Evolutionary conservation across 2,888 invertebrate genomes (phyloP), one percentile per base, ranked within the genome.

Genomic region (Eudemis profundana): DNA sequence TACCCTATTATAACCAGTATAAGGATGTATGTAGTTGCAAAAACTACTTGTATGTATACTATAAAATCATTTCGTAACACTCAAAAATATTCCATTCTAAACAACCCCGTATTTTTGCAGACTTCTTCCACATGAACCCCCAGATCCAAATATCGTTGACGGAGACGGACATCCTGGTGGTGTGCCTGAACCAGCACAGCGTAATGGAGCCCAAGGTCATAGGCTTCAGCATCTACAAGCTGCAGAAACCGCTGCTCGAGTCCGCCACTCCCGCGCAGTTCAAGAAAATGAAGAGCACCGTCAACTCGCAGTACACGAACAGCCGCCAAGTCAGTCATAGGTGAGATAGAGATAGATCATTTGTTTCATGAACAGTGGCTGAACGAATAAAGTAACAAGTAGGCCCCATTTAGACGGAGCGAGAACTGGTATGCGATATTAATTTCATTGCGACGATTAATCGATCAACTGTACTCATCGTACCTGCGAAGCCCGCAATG

Each of bases 201-300:
- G 96, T 97, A 57, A 96, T 97, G 93, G 98, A 98, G 83, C 97
- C 98, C 10, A 97, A 97, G 92, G 97, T 97, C 4, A 96, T 98
- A 70, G 98, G 98, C 29, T 98, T 98, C 82, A 97, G 97, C 60
- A 95, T 97, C 57, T 98, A 97, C 83, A 94, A 94, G 46, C 85
- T 96, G 74, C 94, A 95, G 68, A 95, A 95, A 79, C 94, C 94
- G 70, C 93, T 87, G 4, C 93, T 94, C 3, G 97, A 97, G 84
- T 95, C 95, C 10, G 95, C 97, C 60, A 95, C 95, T 66, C 95
- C 96, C 73, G 91, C 94, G 21, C 97, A 97, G 83, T 97, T 97
- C 83, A 97, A 96, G 83, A 96, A 95, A 78, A 96, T 96, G 77
- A 97, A 97, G 78, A 97, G 97, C 50, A 93, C 96, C 61, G 94